Conservation (phyloP, 2,888 invertebrate genomes). For the Campoplex nolae region DNA sequence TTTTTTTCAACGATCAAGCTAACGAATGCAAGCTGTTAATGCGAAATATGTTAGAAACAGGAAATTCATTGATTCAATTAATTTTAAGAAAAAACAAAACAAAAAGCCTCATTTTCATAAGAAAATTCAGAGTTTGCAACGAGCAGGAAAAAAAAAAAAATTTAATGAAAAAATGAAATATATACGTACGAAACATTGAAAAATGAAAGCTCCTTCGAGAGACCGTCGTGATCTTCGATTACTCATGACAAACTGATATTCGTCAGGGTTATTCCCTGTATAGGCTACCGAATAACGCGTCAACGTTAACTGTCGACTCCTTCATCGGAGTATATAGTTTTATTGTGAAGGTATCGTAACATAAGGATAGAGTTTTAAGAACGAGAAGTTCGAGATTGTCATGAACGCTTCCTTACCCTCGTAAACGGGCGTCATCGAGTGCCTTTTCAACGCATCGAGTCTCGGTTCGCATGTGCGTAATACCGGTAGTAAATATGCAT, state of each 20-base stretch:
- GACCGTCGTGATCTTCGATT: constrained; percentile 45
- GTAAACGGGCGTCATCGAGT: constrained; percentile 49
- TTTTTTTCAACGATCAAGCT: too few relatives aligned
- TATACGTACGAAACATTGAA: constrained; percentile 62
- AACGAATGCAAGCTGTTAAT: too few relatives aligned
- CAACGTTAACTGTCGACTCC: constrained; percentile 31
- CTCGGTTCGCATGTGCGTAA: constrained; percentile 30
- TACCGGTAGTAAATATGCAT: constrained; percentile 25
- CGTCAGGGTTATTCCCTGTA: constrained; percentile 50
- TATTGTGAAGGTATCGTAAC: constrained; percentile 14
- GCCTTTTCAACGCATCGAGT: constrained; percentile 42
- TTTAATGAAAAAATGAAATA: not conserved
- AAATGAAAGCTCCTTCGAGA: constrained; percentile 46
- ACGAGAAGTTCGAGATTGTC: constrained; percentile 11
- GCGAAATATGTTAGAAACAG: too few relatives aligned
- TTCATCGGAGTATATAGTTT: constrained; percentile 10
- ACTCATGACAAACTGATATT: constrained; percentile 44
- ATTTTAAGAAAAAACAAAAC: too few relatives aligned
- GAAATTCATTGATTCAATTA: too few relatives aligned
- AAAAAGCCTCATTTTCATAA: too few relatives aligned
- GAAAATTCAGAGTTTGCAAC: too few relatives aligned
- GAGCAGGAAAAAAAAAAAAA: too few relatives aligned
- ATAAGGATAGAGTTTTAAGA: constrained; percentile 12
- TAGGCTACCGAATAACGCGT: constrained; percentile 40
- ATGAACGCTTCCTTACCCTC: constrained; percentile 52